Percentiles rank a stretch among this genome's conserved stretches.
Conservation (phyloP, 2,888 invertebrate genomes). For the Drosophila percnosoma region DNA sequence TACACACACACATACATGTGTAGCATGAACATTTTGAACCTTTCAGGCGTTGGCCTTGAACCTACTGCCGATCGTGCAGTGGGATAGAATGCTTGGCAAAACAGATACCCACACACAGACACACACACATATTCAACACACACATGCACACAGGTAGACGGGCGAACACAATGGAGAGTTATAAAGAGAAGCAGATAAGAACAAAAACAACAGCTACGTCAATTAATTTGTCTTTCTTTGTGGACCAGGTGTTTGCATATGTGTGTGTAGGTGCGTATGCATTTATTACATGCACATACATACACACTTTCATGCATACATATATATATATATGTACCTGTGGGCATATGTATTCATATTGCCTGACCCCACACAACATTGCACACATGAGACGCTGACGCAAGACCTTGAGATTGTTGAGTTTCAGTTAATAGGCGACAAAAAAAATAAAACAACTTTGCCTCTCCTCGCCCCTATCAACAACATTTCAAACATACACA, state of each 20-base stretch:
- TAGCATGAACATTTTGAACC: constrained; percentile 63
- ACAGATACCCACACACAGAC: constrained; percentile 24
- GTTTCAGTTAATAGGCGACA: constrained; percentile 4
- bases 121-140: constrained; percentile 2
- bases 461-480: neutral
- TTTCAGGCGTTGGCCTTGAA: constrained; percentile 75
- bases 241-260: constrained; percentile 21
- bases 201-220: constrained; percentile 35
- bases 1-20: constrained; percentile 1
- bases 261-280: neutral
- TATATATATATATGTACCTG: constrained; percentile 1
- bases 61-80: constrained; percentile 65
- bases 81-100: constrained; percentile 29
- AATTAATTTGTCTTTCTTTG: constrained; percentile 49
- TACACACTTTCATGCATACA: neutral
- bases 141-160: constrained; percentile 1
- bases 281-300: constrained; percentile 4
- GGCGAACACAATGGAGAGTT: constrained; percentile 52
- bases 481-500: constrained; percentile 9
- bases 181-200: constrained; percentile 38
- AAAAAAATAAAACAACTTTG: constrained; percentile 8
- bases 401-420: constrained; percentile 64
- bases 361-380: constrained; percentile 77
- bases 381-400: constrained; percentile 54
- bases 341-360: constrained; percentile 24